Evolutionary conservation across 2,113 vertebrate genomes (phyloP).

Genomic region (Trachemys scripta): DNA sequence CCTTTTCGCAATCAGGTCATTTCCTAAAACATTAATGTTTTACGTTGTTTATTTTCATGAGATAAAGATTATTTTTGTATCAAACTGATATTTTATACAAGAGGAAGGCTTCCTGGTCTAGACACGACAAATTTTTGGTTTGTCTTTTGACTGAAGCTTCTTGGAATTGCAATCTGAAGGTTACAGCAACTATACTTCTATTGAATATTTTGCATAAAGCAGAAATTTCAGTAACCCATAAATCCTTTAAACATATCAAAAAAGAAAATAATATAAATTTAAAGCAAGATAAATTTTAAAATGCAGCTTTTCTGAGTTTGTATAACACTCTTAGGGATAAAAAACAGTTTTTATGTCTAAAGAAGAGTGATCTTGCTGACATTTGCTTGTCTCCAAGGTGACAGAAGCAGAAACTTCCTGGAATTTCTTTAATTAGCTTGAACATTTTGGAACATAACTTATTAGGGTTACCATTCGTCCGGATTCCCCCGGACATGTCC

Average conservation of each 20-base stretch:
- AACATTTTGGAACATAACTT: not conserved
- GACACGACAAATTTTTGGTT: not conserved
- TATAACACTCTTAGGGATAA: not conserved
- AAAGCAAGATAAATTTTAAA: not conserved
- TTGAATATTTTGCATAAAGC: not conserved
- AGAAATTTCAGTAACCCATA: not conserved
- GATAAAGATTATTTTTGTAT: not conserved
- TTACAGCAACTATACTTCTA: not conserved
- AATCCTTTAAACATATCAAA: not conserved
- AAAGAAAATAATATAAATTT: not conserved
- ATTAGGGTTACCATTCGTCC: too few species aligned
- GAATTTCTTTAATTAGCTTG: not conserved
- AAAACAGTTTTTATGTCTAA: not conserved
- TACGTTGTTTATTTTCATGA: not conserved
- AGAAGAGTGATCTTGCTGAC: not conserved
- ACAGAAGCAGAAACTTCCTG: not conserved
- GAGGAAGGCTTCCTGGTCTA: not conserved
- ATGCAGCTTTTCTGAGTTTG: not conserved
- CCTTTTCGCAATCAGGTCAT: not conserved
- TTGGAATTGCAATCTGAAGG: not conserved
- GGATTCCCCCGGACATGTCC: too few species aligned
- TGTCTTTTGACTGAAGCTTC: not conserved
- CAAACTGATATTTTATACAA: too few species aligned
- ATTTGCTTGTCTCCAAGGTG: not conserved
- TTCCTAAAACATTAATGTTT: not conserved